These are phyloP conservation scores for Micropterix aruncella DNA, from an alignment of 2,888 invertebrate species.

Conservation along the genomic window DNA sequence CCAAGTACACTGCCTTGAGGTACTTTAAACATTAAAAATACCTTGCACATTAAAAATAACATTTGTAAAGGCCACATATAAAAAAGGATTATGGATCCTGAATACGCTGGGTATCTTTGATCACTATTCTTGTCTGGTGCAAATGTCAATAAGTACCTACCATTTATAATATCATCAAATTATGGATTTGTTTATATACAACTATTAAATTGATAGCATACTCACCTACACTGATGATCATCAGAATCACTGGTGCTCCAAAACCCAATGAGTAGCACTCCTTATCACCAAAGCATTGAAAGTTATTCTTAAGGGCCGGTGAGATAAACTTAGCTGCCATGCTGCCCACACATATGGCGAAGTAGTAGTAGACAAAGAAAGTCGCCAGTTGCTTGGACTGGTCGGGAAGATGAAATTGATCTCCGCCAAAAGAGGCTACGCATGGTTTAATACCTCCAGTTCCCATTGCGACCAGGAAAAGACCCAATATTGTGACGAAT, in stretches of 20 bases:
- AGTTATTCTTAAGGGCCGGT: constrained; percentile 55
- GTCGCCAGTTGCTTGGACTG: constrained; percentile 49
- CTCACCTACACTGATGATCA: constrained; percentile 40
- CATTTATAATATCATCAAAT: no score
- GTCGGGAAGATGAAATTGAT: constrained; percentile 53
- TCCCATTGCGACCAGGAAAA: constrained; percentile 56
- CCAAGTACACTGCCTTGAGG: no score
- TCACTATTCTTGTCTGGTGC: no score
- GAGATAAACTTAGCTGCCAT: constrained; percentile 60
- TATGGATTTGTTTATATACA: no score
- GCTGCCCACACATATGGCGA: constrained; percentile 49
- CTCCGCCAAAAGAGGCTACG: constrained; percentile 70
- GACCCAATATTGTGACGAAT: constrained; percentile 46
- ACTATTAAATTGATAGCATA: no score
- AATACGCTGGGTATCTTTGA: no score
- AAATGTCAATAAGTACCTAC: no score
- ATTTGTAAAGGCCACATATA: no score
- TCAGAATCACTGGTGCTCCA: constrained; percentile 61
- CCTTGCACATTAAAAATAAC: no score
- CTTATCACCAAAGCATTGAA: constrained; percentile 48
- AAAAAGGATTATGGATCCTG: no score
- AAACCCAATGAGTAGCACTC: constrained; percentile 61
- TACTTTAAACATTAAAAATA: no score
- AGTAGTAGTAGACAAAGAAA: constrained; percentile 70
- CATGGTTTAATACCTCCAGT: constrained; percentile 78